phyloP scores from a whole-genome alignment of 1,140 invertebrate genomes.

The Drusus annulatus region DNA sequence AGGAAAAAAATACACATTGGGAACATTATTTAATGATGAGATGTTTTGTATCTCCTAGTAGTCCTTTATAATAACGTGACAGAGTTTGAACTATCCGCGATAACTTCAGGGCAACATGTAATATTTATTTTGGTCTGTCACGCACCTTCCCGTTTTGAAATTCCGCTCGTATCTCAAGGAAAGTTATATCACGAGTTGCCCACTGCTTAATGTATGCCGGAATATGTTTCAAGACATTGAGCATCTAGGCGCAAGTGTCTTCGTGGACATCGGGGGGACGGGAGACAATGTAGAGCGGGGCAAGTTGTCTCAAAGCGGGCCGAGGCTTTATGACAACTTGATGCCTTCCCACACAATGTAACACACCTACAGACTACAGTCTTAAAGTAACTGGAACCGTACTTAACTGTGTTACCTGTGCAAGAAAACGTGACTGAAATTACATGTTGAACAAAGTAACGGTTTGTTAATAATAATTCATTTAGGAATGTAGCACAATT shows the following conservation, averaged over 20 bases:
- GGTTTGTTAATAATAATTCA: too few species aligned
- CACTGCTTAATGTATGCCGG: slow-evolving; percentile 8
- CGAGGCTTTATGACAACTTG: slow-evolving; percentile 34
- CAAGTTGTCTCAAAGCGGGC: slow-evolving; percentile 46
- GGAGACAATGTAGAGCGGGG: slow-evolving; percentile 27
- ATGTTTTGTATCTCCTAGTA: too few species aligned
- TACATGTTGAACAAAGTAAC: too few species aligned
- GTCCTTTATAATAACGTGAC: too few species aligned
- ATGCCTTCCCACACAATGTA: slow-evolving; percentile 15
- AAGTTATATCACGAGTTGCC: slow-evolving; percentile 20
- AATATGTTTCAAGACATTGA: slow-evolving; percentile 23
- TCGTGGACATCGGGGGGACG: slow-evolving; percentile 17
- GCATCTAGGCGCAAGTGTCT: slow-evolving; percentile 2
- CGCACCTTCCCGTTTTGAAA: background rate
- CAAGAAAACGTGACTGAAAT: background rate
- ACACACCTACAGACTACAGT: background rate
- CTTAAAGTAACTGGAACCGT: background rate
- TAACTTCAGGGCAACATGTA: too few species aligned
- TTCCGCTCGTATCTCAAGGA: background rate
- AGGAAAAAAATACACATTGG: too few species aligned
- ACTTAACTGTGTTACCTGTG: background rate
- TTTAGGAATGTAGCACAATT: too few species aligned
- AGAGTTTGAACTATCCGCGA: too few species aligned
- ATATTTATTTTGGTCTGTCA: too few species aligned
- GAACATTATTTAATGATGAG: too few species aligned